phyloP scores from a whole-genome alignment of 30 jellyfish, hydroid and myxozoan genomes.

The Pseudorhiza aurosa region DNA sequence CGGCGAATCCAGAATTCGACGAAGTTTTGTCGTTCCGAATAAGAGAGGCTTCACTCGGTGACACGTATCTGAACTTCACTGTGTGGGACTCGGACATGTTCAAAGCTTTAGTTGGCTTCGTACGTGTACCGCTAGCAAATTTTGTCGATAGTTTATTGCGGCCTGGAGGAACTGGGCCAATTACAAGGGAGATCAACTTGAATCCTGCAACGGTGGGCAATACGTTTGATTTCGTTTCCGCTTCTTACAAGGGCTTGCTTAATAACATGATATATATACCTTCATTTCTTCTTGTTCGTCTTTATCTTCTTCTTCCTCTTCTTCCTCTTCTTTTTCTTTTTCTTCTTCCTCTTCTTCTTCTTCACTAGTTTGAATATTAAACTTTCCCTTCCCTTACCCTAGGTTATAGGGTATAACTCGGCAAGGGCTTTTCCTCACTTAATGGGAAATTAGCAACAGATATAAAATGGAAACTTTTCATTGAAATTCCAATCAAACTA shows the following conservation, averaged over 20 bases:
- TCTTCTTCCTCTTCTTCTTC: too few species aligned
- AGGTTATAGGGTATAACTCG: too few species aligned
- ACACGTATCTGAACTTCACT: constrained; percentile 51
- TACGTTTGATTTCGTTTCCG: neutral
- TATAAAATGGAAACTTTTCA: too few species aligned
- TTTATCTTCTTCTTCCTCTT: neutral
- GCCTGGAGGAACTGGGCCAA: constrained; percentile 79
- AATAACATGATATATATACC: neutral
- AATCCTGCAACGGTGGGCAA: constrained; percentile 25
- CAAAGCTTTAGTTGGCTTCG: constrained; percentile 53
- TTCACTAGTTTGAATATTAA: too few species aligned
- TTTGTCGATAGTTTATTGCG: constrained; percentile 47
- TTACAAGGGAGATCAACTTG: constrained; percentile 55
- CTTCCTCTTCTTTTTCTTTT: neutral
- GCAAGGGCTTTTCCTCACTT: too few species aligned
- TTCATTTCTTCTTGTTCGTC: neutral
- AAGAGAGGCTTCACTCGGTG: constrained; percentile 34
- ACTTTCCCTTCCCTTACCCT: too few species aligned
- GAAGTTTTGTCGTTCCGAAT: constrained; percentile 76
- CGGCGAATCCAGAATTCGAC: constrained; percentile 94
- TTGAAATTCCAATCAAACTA: too few species aligned
- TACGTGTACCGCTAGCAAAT: constrained; percentile 57
- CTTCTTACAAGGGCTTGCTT: too few species aligned
- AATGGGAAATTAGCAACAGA: too few species aligned
- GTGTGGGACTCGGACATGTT: constrained; percentile 78